Conservation (phyloP, 2,113 vertebrate genomes). For the Thunnus maccoyii region DNA sequence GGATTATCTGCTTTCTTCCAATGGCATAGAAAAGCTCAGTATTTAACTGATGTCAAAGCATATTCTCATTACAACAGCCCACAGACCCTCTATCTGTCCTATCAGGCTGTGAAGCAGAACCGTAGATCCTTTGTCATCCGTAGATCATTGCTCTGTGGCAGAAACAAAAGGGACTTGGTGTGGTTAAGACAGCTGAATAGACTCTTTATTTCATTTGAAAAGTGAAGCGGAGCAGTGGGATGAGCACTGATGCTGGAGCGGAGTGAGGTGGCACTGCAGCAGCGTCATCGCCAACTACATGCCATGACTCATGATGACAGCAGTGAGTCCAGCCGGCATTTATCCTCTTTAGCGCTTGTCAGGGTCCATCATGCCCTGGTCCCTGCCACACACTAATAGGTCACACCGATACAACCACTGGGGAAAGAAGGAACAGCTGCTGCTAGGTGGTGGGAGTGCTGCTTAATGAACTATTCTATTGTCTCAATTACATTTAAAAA, state of each 20-base stretch:
- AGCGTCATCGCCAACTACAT: slow-evolving; percentile 4
- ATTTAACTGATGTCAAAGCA: slow-evolving; percentile 35
- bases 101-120: slow-evolving; percentile 3
- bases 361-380: slow-evolving; percentile 14
- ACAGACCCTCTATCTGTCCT: slow-evolving; percentile 1
- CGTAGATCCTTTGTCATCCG: slow-evolving; percentile 21
- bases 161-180: slow-evolving; percentile 10
- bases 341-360: slow-evolving; percentile 49
- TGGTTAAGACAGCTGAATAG: slow-evolving; percentile 30
- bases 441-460: slow-evolving; percentile 2
- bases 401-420: neutral
- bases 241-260: neutral
- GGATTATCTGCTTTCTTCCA: slow-evolving; percentile 28
- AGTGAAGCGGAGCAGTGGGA: neutral
- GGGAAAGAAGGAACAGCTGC: neutral
- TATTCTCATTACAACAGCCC: slow-evolving; percentile 29
- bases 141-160: neutral
- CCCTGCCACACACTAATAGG: neutral
- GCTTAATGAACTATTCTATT: neutral
- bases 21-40: slow-evolving; percentile 14
- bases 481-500: neutral
- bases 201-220: slow-evolving; percentile 25
- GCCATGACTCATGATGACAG: slow-evolving; percentile 39
- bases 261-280: neutral
- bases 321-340: slow-evolving; percentile 21